Conservation (phyloP, 1,140 invertebrate species). For the Trypoxylus dichotomus region DNA sequence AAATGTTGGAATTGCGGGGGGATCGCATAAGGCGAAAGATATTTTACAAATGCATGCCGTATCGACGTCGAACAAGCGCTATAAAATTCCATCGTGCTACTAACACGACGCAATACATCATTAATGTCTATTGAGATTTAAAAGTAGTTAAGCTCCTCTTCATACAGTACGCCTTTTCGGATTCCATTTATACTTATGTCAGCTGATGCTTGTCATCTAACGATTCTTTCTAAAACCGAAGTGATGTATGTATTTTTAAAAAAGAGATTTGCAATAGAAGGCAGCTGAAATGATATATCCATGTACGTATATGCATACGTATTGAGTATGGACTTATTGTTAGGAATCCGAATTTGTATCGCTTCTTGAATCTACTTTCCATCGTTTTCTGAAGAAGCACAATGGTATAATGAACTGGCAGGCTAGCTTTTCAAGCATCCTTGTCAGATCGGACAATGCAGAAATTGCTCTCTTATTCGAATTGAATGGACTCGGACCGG, state of each 20-base stretch:
- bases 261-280: neutral
- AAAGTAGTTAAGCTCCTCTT: neutral
- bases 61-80: neutral
- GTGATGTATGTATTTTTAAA: neutral
- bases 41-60: neutral
- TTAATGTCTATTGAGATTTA: constrained; percentile 4
- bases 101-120: neutral
- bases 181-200: neutral
- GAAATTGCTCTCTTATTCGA: constrained; percentile 20
- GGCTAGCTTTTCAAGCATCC: neutral
- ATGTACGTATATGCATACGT: too few relatives aligned
- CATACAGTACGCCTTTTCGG: neutral
- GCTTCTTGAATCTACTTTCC: neutral
- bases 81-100: neutral
- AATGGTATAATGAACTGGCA: neutral
- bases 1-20: neutral
- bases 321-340: neutral
- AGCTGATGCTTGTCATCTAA: neutral
- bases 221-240: neutral
- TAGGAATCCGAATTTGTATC: neutral
- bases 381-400: neutral
- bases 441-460: constrained; percentile 2
- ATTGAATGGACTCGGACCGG: neutral
- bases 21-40: neutral
- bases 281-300: constrained; percentile 3